These are phyloP conservation scores for Odontothrips loti DNA, from an alignment of 2,888 invertebrate species.

Conservation along the genomic window DNA sequence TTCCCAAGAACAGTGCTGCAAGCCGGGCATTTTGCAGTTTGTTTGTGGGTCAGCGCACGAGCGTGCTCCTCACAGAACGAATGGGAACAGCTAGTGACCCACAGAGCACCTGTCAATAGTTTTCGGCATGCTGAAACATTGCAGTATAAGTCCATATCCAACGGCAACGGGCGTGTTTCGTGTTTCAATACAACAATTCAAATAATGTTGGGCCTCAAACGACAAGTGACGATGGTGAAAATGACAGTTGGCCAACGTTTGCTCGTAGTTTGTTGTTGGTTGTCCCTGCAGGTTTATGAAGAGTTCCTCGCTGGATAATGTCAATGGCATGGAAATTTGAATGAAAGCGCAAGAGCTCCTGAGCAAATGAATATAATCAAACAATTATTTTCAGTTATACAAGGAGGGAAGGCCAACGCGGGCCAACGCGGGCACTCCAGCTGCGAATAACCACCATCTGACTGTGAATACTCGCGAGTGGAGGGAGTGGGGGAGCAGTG, in stretches of 20 bases:
- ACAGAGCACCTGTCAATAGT: background rate
- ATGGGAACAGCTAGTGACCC: background rate
- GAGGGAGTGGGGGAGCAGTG: background rate
- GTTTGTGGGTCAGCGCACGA: background rate
- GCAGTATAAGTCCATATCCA: background rate
- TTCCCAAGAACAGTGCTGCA: constrained; percentile 42
- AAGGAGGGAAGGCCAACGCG: no score
- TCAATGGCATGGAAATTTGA: no score
- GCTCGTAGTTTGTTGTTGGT: background rate
- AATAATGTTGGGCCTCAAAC: background rate
- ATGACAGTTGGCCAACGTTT: background rate
- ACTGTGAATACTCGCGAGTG: no score
- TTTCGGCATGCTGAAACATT: background rate
- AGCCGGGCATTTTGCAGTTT: constrained; percentile 39
- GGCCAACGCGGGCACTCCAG: no score
- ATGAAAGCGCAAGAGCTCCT: no score
- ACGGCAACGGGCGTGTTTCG: background rate
- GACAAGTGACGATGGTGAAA: background rate
- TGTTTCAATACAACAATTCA: background rate
- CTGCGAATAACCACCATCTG: no score
- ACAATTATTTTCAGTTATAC: no score
- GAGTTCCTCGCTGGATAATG: no score
- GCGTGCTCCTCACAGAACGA: constrained; percentile 7
- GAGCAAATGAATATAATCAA: no score
- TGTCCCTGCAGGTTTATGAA: no score